Evolutionary conservation across 2,888 invertebrate species (phyloP).

Genomic region (Microctonus aethiopoides): DNA sequence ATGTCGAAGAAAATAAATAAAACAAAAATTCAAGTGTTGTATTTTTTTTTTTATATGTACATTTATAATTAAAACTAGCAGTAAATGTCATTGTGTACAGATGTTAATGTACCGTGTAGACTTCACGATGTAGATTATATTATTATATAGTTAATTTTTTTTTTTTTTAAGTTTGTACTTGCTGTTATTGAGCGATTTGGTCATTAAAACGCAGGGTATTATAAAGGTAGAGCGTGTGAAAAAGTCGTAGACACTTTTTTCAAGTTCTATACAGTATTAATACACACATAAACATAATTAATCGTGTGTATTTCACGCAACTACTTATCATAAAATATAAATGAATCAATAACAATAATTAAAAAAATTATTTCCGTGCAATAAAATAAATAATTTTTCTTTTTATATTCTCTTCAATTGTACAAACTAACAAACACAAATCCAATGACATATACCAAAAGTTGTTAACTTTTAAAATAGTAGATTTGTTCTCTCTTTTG

Average conservation of each 20-base stretch:
- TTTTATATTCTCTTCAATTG: no score
- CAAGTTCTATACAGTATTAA: no score
- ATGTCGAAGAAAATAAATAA: not conserved
- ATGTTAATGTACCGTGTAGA: slow-evolving; percentile 40
- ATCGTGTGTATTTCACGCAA: not conserved
- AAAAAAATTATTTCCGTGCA: no score
- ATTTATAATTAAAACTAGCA: slow-evolving; percentile 53
- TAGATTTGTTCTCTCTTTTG: no score
- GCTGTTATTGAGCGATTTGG: no score
- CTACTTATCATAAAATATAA: no score
- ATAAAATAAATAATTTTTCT: no score
- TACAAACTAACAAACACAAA: no score
- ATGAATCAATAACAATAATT: no score
- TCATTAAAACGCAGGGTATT: slow-evolving; percentile 38
- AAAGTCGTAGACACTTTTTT: not conserved
- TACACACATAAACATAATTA: not conserved
- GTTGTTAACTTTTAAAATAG: no score
- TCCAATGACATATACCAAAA: no score
- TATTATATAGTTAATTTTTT: not conserved
- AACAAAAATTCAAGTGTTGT: slow-evolving; percentile 17
- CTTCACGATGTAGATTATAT: not conserved
- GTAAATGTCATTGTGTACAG: slow-evolving; percentile 44
- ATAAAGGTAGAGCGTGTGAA: not conserved
- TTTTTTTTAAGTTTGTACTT: no score
- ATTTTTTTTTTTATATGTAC: slow-evolving; percentile 20